phyloP scores from a whole-genome alignment of 1,140 invertebrate genomes.

The Drosophila ananassae region DNA sequence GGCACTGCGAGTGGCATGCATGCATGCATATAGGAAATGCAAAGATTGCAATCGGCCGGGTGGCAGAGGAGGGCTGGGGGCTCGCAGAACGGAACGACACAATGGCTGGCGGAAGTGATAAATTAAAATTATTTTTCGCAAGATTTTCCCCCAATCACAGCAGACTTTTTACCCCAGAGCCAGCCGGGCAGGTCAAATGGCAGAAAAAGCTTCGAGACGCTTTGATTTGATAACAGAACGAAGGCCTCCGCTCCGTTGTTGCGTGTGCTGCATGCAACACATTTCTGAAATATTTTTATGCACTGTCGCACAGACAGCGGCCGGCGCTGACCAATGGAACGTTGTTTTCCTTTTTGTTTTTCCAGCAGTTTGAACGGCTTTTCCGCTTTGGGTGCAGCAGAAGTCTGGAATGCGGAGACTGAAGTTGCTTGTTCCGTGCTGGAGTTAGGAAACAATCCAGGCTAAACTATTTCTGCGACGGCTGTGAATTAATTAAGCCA shows the following conservation, averaged over 20 bases:
- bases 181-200: background rate
- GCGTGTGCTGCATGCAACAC: constrained; percentile 37
- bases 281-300: constrained; percentile 81
- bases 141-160: constrained; percentile 72
- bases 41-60: constrained; percentile 68
- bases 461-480: constrained; percentile 24
- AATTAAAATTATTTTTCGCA: constrained; percentile 83
- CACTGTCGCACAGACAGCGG: constrained; percentile 68
- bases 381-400: constrained; percentile 12
- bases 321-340: constrained; percentile 55
- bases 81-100: constrained; percentile 56
- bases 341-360: constrained; percentile 50
- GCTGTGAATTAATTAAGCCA: no score
- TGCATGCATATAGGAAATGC: constrained; percentile 81
- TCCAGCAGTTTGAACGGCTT: constrained; percentile 18
- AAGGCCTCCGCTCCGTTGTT: constrained; percentile 20
- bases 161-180: constrained; percentile 17
- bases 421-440: constrained; percentile 1
- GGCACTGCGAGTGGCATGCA: constrained; percentile 56
- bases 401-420: constrained; percentile 37
- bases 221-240: constrained; percentile 75
- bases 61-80: constrained; percentile 5
- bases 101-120: constrained; percentile 82
- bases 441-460: constrained; percentile 24
- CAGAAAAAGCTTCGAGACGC: constrained; percentile 44